Conservation (phyloP, 1,140 invertebrate genomes). For the Stenopsyche tienmushanensis region DNA sequence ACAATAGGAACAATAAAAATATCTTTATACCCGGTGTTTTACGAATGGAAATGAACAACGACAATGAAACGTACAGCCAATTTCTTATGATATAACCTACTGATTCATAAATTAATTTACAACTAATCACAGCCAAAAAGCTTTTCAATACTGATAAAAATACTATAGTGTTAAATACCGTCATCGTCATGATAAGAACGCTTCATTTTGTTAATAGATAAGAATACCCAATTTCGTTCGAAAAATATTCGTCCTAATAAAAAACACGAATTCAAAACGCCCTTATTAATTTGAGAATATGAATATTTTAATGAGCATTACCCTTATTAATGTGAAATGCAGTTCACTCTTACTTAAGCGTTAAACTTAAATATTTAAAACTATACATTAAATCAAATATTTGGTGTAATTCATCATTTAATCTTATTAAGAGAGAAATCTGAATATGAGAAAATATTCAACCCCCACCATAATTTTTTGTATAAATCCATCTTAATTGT, state of each 20-base stretch:
- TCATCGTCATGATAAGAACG: background rate
- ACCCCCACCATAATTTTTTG: too few relatives aligned
- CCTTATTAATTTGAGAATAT: too few relatives aligned
- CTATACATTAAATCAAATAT: background rate
- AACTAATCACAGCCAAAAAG: constrained; percentile 40
- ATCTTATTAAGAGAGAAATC: too few relatives aligned
- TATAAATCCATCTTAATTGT: background rate
- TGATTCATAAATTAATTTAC: constrained; percentile 7
- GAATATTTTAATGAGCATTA: constrained; percentile 18
- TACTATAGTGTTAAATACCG: background rate
- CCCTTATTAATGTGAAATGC: constrained; percentile 21
- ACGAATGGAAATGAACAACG: too few relatives aligned
- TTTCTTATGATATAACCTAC: constrained; percentile 2
- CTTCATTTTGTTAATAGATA: too few relatives aligned
- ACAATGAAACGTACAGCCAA: background rate
- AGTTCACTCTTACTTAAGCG: constrained; percentile 15
- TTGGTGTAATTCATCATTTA: too few relatives aligned
- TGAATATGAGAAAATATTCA: too few relatives aligned
- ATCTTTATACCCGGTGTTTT: too few relatives aligned
- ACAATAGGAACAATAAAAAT: too few relatives aligned
- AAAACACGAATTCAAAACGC: too few relatives aligned
- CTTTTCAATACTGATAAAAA: constrained; percentile 27
- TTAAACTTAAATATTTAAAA: background rate
- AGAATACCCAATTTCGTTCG: too few relatives aligned
- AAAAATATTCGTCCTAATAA: too few relatives aligned